phyloP scores from a whole-genome alignment of 2,113 vertebrate species.

The Alces alces region DNA sequence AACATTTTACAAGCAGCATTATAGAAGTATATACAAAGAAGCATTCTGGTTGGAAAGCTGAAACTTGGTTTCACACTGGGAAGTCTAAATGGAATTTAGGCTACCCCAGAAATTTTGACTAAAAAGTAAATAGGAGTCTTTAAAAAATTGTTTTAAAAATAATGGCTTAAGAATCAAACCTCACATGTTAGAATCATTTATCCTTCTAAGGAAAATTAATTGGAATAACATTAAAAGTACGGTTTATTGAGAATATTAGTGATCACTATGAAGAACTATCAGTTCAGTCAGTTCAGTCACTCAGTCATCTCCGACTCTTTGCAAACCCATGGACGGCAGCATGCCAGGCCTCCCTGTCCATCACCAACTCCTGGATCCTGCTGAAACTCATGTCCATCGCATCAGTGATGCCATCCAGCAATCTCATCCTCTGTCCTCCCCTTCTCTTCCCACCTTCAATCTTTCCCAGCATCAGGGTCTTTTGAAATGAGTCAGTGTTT shows the following conservation, averaged over 20 bases:
- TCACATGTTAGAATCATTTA: not conserved
- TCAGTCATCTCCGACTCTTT: not conserved
- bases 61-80: conserved; percentile 35
- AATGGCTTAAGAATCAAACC: not conserved
- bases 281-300: not conserved
- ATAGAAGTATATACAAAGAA: conserved; percentile 60
- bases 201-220: not conserved
- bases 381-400: not conserved
- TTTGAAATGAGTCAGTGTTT: not conserved
- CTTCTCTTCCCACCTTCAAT: not conserved
- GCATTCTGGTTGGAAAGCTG: conserved; percentile 34
- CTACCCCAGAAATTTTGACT: not conserved
- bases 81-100: conserved; percentile 3
- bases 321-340: accelerated
- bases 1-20: conserved; percentile 54
- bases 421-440: not conserved
- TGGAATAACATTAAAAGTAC: not conserved
- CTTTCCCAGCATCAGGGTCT: not conserved
- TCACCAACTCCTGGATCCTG: not conserved
- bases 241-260: not conserved
- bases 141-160: conserved; percentile 33
- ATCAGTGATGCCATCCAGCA: not conserved
- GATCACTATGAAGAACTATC: not conserved
- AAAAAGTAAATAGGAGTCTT: conserved; percentile 13
- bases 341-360: not conserved